Evolutionary conservation across 2,888 invertebrate genomes (phyloP), one percentile per base, ranked within the genome.

Genomic region (Polyommatus icarus): DNA sequence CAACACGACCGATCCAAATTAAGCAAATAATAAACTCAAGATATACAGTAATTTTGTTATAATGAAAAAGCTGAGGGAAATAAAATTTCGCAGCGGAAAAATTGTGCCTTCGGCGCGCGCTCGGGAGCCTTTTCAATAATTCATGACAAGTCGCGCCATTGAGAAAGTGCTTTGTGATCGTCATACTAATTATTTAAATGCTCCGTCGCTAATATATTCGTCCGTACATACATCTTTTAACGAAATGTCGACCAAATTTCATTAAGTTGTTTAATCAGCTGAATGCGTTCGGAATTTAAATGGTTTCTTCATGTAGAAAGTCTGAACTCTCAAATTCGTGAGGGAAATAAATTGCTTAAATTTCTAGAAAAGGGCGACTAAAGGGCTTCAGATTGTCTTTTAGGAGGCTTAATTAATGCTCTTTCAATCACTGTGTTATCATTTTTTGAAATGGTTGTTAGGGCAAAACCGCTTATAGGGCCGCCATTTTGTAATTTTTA

Each of bases 81-180:
- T 83, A 88, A 89, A 87, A 88, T 88, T 90, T 88, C 89, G 89
- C 88, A 88, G 89, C 87, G 89, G 89, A 89, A 88, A 89, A 90
- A 89, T 87, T 87, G 87, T 83, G 86, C 84, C 86, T 84, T 84
- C 84, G 85, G 83, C 85, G 77, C 77, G 54, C 84, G 85, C 20
- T 67, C 67, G 24, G 5, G 6, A 67, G 77, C 84, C 83, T 83
- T 89, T 92, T 93, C 87, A 91, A 93, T 94, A 90, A 93, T 93
- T 91, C 93, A 93, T 92, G 87, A 83, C 84, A 87, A 90, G 89
- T 87, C 90, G 91, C 89, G 86, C 91, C 93, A 93, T 93, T 92
- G 93, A 92, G 93, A 93, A 92, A 93, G 93, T 92, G 88, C 89
- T 91, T 87, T 91, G 92, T 91, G 93, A 91, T 90, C 90, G 90